A percentile compares a stretch with the other conserved stretches of the same genome.
Conservation (phyloP, 2,797 vertebrate species). For the Leuciscus waleckii region DNA sequence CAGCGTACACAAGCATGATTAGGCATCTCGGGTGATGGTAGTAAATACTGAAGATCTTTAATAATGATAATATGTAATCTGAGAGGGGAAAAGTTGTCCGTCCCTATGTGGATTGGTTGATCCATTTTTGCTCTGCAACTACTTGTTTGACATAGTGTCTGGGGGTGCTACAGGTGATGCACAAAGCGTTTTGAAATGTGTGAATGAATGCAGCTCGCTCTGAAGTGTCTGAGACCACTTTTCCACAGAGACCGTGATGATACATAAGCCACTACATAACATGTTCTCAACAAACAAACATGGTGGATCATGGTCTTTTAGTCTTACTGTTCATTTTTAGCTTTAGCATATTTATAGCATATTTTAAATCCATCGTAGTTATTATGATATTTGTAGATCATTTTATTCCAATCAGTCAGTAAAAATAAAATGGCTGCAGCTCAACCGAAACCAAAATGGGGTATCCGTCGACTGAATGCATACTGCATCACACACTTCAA, state of each 20-base stretch:
- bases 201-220: not conserved
- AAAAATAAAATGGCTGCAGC: too few relatives aligned
- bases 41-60: not conserved
- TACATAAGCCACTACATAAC: not conserved
- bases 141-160: not conserved
- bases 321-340: not conserved
- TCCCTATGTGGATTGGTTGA: not conserved
- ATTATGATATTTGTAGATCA: not conserved
- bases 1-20: slow-evolving; percentile 19
- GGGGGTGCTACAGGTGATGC: not conserved
- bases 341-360: not conserved
- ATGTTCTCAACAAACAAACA: not conserved
- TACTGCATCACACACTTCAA: not conserved
- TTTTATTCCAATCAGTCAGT: not conserved
- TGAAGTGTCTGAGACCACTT: not conserved
- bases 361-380: not conserved
- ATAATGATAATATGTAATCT: slow-evolving; percentile 23
- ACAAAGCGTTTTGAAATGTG: slow-evolving; percentile 4
- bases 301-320: not conserved
- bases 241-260: not conserved
- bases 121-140: not conserved
- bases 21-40: not conserved
- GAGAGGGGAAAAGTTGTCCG: not conserved
- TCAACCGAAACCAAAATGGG: not conserved
- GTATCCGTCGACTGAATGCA: not conserved